A percentile compares a stretch with the other conserved stretches of the same genome.
These are phyloP conservation scores for Netelia inedita DNA, from an alignment of 2,888 invertebrate species.

Conservation along the genomic window DNA sequence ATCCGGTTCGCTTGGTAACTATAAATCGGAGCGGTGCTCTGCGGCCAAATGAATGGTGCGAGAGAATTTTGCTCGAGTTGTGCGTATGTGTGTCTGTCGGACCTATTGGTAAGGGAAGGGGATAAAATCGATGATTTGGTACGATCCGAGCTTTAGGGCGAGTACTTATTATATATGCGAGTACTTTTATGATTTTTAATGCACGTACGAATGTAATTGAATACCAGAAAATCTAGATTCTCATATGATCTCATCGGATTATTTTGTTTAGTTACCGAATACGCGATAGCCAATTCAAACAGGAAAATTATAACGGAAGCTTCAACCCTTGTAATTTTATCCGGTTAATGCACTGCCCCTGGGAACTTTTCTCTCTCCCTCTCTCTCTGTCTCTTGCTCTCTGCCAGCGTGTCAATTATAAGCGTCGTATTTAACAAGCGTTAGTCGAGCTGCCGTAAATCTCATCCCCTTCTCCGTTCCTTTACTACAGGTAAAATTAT, in stretches of 20 bases:
- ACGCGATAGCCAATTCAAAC: background rate
- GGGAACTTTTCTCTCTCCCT: background rate
- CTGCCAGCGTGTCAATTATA: conserved; percentile 29
- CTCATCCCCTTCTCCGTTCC: background rate
- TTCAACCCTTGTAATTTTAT: conserved; percentile 49
- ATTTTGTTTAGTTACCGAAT: conserved; percentile 12
- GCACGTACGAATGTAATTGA: background rate
- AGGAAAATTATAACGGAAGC: conserved; percentile 35
- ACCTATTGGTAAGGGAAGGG: background rate
- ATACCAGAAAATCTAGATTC: background rate
- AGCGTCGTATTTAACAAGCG: conserved; percentile 32
- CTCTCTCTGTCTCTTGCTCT: conserved; percentile 6
- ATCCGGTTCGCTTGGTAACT: conserved; percentile 69
- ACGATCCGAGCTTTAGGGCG: background rate
- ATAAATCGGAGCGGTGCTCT: conserved; percentile 63
- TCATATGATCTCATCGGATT: conserved; percentile 14
- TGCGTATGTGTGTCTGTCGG: conserved; percentile 9
- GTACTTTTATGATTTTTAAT: conserved; percentile 23
- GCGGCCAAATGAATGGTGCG: conserved; percentile 57
- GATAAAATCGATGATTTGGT: conserved; percentile 2
- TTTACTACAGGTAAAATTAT: conserved; percentile 8
- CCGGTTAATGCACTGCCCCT: conserved; percentile 30
- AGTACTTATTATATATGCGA: background rate
- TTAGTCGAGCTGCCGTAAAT: conserved; percentile 17
- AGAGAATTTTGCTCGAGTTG: conserved; percentile 45